Evolutionary conservation across 2,888 invertebrate genomes (phyloP).

Genomic region (Acleris sparsana): DNA sequence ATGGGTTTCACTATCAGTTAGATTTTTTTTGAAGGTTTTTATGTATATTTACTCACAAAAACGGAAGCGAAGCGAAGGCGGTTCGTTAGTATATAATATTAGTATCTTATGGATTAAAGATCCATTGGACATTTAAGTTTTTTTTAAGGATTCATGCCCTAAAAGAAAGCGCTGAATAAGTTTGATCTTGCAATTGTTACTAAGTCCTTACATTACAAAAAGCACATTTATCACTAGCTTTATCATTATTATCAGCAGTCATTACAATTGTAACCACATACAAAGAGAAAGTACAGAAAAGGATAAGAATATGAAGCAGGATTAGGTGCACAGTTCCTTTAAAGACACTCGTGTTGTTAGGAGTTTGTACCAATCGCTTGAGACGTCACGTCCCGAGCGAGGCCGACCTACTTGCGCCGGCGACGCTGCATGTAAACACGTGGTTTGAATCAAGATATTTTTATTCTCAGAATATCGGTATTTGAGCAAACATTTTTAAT

Average conservation of each 20-base stretch:
- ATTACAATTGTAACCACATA: background rate
- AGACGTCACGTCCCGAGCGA: slow-evolving; percentile 42
- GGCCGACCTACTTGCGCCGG: slow-evolving; percentile 54
- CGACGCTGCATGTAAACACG: slow-evolving; percentile 44
- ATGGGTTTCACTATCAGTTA: no score
- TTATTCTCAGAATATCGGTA: slow-evolving; percentile 25
- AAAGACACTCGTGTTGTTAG: slow-evolving; percentile 23
- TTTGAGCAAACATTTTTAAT: slow-evolving; percentile 12
- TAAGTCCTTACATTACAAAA: no score
- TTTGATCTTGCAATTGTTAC: no score
- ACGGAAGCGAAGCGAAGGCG: no score
- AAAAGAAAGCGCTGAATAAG: no score
- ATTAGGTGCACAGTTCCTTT: background rate
- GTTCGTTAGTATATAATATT: no score
- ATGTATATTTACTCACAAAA: no score
- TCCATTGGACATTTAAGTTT: no score
- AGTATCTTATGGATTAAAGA: no score
- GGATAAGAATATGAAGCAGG: background rate
- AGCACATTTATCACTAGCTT: no score
- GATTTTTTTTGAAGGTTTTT: no score
- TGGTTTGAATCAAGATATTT: slow-evolving; percentile 41
- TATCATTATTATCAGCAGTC: background rate
- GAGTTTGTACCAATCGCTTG: slow-evolving; percentile 42
- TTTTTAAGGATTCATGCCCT: no score
- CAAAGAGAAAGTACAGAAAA: slow-evolving; percentile 4